Evolutionary conservation across 2,113 vertebrate species (phyloP), one percentile per base, ranked within the genome.

Genomic region (Jacana jacana): DNA sequence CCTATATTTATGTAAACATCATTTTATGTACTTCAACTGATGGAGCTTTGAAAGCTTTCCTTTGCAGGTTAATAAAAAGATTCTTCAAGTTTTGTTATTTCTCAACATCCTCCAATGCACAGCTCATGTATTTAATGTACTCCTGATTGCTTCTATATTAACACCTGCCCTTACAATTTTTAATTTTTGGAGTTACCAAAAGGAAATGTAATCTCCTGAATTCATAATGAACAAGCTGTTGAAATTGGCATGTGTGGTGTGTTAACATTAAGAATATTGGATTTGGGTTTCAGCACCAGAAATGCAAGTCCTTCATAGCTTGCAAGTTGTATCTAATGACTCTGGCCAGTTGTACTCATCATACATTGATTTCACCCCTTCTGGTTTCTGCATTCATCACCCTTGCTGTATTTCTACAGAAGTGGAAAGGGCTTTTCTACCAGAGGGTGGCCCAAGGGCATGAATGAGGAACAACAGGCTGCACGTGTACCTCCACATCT

Each of bases 401-500:
- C 31, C 27, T 70, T 58, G 55, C 39, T 77, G 35, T 65, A 11
- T 68, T 89, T 69, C 44, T 60, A 3, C 25, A 58, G 66, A 22
- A 11, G 22, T 37, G 80, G 66, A 82, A 69, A 73, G 28, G 82
- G 46, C 25, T 87, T 76, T 86, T 68, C 60, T 72, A 48, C 69
- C n/a, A 52, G 81, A 44, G 77, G 35, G 81, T 91, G 82, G 66
- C 85, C 79, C 61, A 84, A 57, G 52, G 79, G 33, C 58, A 7
- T 1, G 31, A 24, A 23, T 33, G 75, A 94, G 63, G 52, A 81
- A 18, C 0, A 2, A 6, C 30, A 46, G 70, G 51, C 71, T 82
- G 33, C 11, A 7, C 1, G 1, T 6, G 7, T 68, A 58, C 23
- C 37, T 46, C 17, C 0, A 0, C 55, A 10, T 54, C 42, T 77